phyloP scores from a whole-genome alignment of 2,113 vertebrate species.

The Neodon shergylaensis region DNA sequence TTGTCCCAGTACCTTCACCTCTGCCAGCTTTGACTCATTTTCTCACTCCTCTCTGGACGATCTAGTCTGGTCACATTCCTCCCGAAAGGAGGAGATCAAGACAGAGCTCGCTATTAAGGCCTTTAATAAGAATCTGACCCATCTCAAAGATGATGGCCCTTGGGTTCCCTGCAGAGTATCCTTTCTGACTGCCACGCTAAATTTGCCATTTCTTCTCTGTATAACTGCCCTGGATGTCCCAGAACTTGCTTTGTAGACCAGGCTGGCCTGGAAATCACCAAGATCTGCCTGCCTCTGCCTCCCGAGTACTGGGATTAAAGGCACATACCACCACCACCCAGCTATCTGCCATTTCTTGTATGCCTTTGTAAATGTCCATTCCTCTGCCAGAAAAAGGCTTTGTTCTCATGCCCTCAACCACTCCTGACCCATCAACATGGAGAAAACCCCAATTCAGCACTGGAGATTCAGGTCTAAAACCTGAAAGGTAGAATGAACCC shows the following conservation, averaged over 20 bases:
- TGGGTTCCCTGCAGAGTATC: neutral
- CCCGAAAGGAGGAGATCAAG: constrained; percentile 49
- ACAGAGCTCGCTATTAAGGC: neutral
- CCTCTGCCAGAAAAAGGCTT: neutral
- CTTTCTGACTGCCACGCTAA: neutral
- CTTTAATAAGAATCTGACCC: neutral
- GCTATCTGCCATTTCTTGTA: neutral
- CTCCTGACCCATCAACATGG: neutral
- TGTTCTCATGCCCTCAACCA: neutral
- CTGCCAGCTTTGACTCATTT: constrained; percentile 36
- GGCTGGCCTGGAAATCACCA: too few relatives aligned
- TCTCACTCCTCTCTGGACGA: constrained; percentile 42
- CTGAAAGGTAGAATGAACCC: neutral
- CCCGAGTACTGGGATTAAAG: too few relatives aligned
- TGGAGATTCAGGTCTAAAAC: neutral
- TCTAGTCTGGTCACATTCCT: constrained; percentile 71
- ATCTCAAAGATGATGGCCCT: neutral
- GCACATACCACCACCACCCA: too few relatives aligned
- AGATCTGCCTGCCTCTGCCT: too few relatives aligned
- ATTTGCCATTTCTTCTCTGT: neutral
- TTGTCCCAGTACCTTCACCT: neutral
- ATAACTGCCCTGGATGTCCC: too few relatives aligned
- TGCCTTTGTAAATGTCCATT: neutral
- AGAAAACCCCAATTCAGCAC: neutral
- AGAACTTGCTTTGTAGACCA: too few relatives aligned